A percentile compares a stretch with the other conserved stretches of the same genome.
These are phyloP conservation scores for Rhadinocentrus ornatus DNA, from an alignment of 2,797 vertebrate genomes.

Conservation along the genomic window DNA sequence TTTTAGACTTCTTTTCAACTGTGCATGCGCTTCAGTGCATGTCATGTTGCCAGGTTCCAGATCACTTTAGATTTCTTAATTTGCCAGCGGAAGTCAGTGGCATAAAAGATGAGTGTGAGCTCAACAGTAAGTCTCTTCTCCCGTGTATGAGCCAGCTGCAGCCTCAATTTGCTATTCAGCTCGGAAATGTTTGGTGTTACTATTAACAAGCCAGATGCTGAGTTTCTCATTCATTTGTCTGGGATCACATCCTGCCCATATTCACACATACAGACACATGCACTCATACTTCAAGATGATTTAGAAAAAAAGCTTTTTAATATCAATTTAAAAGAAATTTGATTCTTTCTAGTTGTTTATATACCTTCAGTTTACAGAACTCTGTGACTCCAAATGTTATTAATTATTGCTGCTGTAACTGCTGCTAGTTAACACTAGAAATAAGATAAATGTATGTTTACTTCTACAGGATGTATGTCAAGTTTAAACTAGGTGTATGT, in stretches of 20 bases:
- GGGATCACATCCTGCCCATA: constrained; percentile 57
- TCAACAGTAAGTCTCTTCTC: constrained; percentile 65
- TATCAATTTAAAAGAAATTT: constrained; percentile 23
- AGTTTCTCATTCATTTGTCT: constrained; percentile 57
- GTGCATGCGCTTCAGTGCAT: constrained; percentile 25
- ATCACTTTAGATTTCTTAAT: constrained; percentile 61
- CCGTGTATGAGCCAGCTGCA: constrained; percentile 75
- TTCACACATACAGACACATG: constrained; percentile 14
- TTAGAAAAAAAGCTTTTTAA: constrained; percentile 50
- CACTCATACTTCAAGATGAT: constrained; percentile 8
- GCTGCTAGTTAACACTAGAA: constrained; percentile 24
- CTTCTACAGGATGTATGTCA: not conserved
- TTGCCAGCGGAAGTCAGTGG: constrained; percentile 51
- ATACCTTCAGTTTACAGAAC: constrained; percentile 18
- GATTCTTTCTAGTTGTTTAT: constrained; percentile 15
- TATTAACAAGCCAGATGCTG: constrained; percentile 78
- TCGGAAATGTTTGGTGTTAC: constrained; percentile 58
- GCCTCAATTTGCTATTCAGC: constrained; percentile 73
- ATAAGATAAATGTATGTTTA: not conserved
- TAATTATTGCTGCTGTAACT: constrained; percentile 52
- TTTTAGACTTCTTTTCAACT: constrained; percentile 17
- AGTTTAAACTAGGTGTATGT: not conserved
- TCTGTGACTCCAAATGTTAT: constrained; percentile 23
- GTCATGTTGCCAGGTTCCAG: constrained; percentile 61
- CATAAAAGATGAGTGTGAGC: constrained; percentile 59